Conservation (phyloP, 1,140 invertebrate species). For the Bombus cullumanus region DNA sequence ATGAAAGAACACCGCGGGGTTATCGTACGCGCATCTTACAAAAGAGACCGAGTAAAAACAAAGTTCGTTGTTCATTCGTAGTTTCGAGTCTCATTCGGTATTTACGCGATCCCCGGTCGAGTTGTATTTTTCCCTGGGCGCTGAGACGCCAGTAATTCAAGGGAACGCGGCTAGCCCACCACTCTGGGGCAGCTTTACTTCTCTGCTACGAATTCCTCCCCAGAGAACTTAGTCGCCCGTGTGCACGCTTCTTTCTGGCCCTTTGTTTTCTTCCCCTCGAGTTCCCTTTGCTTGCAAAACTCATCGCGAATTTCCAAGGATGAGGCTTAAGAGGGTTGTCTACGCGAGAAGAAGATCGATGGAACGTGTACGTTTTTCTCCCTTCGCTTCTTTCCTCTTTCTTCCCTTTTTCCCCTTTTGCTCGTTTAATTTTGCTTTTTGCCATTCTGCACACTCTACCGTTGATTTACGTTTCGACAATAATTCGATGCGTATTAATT, state of each 20-base stretch:
- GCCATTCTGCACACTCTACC: not conserved
- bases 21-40: not conserved
- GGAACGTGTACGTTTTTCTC: not conserved
- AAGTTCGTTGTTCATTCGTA: conserved; percentile 13
- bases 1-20: not conserved
- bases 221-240: conserved; percentile 23
- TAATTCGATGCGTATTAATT: too few relatives aligned
- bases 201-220: conserved; percentile 50
- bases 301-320: not conserved
- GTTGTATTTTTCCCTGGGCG: conserved; percentile 52
- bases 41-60: not conserved
- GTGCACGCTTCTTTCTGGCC: conserved; percentile 30
- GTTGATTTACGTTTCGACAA: too few relatives aligned
- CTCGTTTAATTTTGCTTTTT: not conserved
- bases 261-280: conserved; percentile 8
- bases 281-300: not conserved
- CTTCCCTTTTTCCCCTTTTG: not conserved
- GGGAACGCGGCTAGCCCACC: conserved; percentile 41
- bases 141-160: conserved; percentile 51
- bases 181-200: conserved; percentile 48
- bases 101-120: conserved; percentile 40
- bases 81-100: conserved; percentile 52
- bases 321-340: not conserved
- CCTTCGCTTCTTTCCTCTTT: not conserved
- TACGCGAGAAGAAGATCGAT: not conserved